phyloP scores from a whole-genome alignment of 2,113 vertebrate genomes.

The Alces alces region DNA sequence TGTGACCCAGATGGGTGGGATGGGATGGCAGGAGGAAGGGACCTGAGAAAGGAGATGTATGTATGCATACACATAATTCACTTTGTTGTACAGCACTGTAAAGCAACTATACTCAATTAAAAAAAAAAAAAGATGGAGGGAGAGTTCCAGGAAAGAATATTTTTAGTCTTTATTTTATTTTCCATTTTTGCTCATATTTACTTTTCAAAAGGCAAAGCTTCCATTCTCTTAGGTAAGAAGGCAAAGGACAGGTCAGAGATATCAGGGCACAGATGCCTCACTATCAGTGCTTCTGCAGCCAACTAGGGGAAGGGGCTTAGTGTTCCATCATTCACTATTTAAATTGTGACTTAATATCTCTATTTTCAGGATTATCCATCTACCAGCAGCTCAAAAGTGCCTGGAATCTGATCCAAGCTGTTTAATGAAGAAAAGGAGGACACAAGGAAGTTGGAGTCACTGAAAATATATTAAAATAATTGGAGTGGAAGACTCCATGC shows the following conservation, averaged over 20 bases:
- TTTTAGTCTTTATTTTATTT: neutral
- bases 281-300: neutral
- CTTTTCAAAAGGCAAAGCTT: neutral
- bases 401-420: neutral
- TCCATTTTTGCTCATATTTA: neutral
- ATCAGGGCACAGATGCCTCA: rapidly evolving
- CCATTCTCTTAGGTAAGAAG: neutral
- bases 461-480: neutral
- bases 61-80: neutral
- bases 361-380: neutral
- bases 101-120: neutral
- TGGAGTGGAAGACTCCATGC: neutral
- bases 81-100: neutral
- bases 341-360: neutral
- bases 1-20: neutral
- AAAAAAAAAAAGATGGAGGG: neutral
- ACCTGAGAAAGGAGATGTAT: neutral
- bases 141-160: too few relatives aligned
- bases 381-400: neutral
- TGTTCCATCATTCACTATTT: neutral
- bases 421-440: neutral
- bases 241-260: rapidly evolving
- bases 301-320: neutral
- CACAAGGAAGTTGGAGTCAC: neutral
- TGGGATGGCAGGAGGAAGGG: neutral